Percentiles rank a stretch among this genome's conserved stretches.
Conservation (phyloP, 2,113 vertebrate genomes). For the Cheirogaleus medius region DNA sequence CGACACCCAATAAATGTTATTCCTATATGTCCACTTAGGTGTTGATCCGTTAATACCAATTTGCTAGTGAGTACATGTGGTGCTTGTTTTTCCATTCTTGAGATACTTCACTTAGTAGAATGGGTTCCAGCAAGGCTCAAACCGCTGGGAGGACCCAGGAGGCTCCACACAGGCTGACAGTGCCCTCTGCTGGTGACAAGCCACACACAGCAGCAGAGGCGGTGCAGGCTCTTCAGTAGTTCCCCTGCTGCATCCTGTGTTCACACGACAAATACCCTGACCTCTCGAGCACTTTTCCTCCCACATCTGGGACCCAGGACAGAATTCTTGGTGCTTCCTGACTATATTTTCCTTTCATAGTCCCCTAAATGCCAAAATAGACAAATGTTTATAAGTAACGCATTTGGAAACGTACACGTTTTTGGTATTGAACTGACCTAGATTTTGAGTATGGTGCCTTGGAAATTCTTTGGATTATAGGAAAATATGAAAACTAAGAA, state of each 20-base stretch:
- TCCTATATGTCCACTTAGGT: no score
- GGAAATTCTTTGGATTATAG: background rate
- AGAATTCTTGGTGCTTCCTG: background rate
- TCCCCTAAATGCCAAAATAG: background rate
- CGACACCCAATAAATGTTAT: no score
- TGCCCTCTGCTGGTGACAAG: constrained; percentile 58
- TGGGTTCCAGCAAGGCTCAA: constrained; percentile 29
- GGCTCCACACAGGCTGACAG: background rate
- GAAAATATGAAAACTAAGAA: background rate
- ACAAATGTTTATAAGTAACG: background rate
- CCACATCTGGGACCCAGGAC: background rate
- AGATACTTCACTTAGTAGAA: no score
- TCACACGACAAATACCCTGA: background rate
- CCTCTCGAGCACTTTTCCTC: background rate
- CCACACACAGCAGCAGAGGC: background rate
- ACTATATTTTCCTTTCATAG: background rate
- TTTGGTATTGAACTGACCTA: background rate
- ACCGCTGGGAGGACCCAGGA: background rate
- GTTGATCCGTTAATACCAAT: no score
- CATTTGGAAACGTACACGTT: background rate
- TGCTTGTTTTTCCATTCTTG: no score
- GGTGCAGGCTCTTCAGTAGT: rapidly evolving
- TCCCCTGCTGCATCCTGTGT: rapidly evolving
- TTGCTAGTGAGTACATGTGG: no score
- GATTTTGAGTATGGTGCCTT: background rate